These are phyloP conservation scores for Pherbina coryleti DNA, from an alignment of 2,888 invertebrate genomes.

Conservation along the genomic window DNA sequence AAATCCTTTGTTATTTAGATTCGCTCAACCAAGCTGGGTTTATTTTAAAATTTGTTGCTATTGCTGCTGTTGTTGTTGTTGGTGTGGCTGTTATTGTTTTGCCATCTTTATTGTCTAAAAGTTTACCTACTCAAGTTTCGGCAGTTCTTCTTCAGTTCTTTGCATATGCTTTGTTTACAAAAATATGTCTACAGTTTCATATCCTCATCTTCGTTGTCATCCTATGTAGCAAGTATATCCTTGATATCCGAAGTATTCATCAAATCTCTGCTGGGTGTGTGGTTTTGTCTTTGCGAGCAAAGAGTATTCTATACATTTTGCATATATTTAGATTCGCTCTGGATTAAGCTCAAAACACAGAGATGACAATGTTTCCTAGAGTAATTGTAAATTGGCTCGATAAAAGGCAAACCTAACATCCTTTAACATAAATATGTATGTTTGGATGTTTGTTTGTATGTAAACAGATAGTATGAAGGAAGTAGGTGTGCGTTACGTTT, in stretches of 20 bases:
- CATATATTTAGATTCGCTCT: neutral
- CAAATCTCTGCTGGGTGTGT: neutral
- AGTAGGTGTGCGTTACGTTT: neutral
- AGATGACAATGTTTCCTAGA: conserved; percentile 22
- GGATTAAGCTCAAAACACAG: neutral
- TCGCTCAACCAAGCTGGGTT: conserved; percentile 10
- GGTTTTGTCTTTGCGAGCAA: neutral
- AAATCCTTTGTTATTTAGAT: conserved; percentile 35
- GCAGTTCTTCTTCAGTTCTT: conserved; percentile 2
- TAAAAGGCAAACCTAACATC: conserved; percentile 4
- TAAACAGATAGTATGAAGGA: neutral
- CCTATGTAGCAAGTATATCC: neutral
- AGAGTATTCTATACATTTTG: neutral
- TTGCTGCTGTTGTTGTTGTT: neutral
- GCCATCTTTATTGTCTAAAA: neutral
- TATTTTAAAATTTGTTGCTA: conserved; percentile 5
- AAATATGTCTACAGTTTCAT: conserved; percentile 3
- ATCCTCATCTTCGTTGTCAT: neutral
- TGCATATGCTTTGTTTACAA: conserved; percentile 29
- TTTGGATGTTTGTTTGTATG: neutral
- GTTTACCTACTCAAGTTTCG: conserved; percentile 12
- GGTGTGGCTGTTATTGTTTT: neutral
- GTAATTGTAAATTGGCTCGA: conserved; percentile 26
- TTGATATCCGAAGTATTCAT: neutral
- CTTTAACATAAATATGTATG: neutral